Percentiles rank a stretch among this genome's conserved stretches.
These are phyloP conservation scores for Amitus sp. DNA, from an alignment of 2,888 invertebrate genomes.

Conservation along the genomic window DNA sequence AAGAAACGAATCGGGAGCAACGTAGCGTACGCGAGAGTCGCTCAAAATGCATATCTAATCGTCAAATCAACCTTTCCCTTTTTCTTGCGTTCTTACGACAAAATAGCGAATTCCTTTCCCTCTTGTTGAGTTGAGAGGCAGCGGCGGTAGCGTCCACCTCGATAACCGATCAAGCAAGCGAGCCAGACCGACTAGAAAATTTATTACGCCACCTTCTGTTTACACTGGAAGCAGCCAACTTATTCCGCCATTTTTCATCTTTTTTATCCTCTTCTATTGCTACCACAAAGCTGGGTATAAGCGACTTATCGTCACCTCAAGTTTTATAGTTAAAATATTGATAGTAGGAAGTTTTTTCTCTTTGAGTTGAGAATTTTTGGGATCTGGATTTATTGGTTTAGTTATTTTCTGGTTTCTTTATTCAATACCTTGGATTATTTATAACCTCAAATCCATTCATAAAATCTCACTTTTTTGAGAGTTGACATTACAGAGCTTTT, in stretches of 20 bases:
- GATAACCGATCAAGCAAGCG: conserved; percentile 61
- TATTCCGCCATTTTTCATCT: conserved; percentile 35
- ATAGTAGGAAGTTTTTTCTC: no score
- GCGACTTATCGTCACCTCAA: no score
- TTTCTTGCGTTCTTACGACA: conserved; percentile 56
- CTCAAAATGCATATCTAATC: conserved; percentile 56
- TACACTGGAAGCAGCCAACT: conserved; percentile 56
- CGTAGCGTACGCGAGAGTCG: conserved; percentile 32
- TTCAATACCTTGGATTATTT: no score
- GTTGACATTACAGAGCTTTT: no score
- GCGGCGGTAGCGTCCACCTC: conserved; percentile 51
- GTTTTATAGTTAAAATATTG: no score
- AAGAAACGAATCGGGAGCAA: conserved; percentile 25
- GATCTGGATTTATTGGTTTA: no score
- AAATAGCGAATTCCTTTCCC: conserved; percentile 62
- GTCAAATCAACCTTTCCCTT: conserved; percentile 57
- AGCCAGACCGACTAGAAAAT: conserved; percentile 57
- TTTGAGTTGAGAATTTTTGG: no score
- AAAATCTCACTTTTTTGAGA: no score
- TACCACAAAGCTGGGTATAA: background rate
- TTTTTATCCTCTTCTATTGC: conserved; percentile 9
- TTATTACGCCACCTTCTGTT: conserved; percentile 58
- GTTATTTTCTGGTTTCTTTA: no score
- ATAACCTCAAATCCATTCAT: no score
- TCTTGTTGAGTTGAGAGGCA: conserved; percentile 49